phyloP scores from a whole-genome alignment of 2,113 vertebrate genomes.

The Litocranius walleri region DNA sequence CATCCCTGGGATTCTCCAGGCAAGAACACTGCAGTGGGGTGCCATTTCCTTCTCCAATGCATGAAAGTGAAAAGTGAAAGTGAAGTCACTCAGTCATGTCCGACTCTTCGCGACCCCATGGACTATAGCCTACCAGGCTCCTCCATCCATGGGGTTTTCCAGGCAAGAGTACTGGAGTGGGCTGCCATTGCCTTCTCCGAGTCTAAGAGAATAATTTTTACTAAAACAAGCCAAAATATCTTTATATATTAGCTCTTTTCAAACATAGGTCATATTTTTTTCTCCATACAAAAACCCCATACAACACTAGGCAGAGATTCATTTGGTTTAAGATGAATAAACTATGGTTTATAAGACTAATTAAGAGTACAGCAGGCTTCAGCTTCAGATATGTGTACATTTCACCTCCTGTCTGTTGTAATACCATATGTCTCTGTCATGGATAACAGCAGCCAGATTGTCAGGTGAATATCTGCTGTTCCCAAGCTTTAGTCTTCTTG shows the following conservation, averaged over 20 bases:
- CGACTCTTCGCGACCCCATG: fast-evolving
- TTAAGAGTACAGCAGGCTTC: not conserved
- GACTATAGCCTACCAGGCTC: too few relatives aligned
- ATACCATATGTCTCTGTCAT: not conserved
- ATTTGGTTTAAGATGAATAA: not conserved
- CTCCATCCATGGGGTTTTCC: too few relatives aligned
- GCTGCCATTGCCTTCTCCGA: not conserved
- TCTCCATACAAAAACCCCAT: not conserved
- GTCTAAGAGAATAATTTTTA: not conserved
- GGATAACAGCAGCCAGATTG: not conserved
- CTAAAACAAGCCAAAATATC: not conserved
- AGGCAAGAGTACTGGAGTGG: too few relatives aligned
- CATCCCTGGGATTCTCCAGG: not conserved
- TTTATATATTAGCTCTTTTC: not conserved
- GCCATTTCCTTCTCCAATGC: not conserved
- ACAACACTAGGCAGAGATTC: not conserved
- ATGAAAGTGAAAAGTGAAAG: too few relatives aligned
- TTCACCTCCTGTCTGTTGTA: not conserved
- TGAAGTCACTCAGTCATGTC: too few relatives aligned
- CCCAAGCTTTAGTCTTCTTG: not conserved
- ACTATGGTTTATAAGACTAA: not conserved
- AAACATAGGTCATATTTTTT: not conserved
- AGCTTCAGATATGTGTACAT: not conserved
- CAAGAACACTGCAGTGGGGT: not conserved
- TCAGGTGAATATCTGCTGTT: not conserved